phyloP scores from a whole-genome alignment of 2,888 invertebrate genomes.

The Anarsia innoxiella region DNA sequence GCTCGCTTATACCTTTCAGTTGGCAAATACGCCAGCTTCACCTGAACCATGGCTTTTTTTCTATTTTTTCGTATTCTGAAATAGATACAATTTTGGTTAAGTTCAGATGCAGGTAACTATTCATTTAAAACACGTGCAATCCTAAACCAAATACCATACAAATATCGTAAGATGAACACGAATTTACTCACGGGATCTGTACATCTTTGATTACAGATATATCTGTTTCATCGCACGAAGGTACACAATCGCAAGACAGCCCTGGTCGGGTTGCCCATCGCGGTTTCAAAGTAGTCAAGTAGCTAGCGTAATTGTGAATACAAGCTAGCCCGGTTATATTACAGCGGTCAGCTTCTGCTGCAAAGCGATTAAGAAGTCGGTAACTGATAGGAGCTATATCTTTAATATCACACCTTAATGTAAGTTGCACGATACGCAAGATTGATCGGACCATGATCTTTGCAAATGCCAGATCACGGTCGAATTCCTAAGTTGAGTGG shows the following conservation, averaged over 20 bases:
- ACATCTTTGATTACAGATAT: conserved; percentile 77
- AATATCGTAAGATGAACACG: too few species aligned
- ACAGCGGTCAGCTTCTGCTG: conserved; percentile 71
- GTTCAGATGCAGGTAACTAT: too few species aligned
- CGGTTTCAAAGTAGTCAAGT: conserved; percentile 79
- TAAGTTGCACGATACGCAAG: too few species aligned
- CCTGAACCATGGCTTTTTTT: conserved; percentile 61
- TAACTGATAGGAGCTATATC: neutral
- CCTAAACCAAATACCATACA: too few species aligned
- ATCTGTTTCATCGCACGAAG: conserved; percentile 83
- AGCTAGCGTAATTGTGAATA: conserved; percentile 74
- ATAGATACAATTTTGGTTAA: too few species aligned
- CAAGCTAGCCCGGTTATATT: conserved; percentile 80
- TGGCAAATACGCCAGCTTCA: conserved; percentile 75
- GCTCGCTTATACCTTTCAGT: conserved; percentile 78
- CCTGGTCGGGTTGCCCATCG: conserved; percentile 78
- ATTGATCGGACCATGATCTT: too few species aligned
- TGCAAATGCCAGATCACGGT: too few species aligned
- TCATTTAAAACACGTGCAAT: too few species aligned
- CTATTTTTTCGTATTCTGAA: conserved; percentile 32
- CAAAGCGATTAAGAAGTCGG: neutral
- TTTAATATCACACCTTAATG: too few species aligned
- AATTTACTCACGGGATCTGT: conserved; percentile 38
- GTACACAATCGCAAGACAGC: conserved; percentile 79
- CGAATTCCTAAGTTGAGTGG: too few species aligned